These are phyloP conservation scores for Myiagra hebetior DNA, from an alignment of 2,113 vertebrate genomes.

Conservation along the genomic window DNA sequence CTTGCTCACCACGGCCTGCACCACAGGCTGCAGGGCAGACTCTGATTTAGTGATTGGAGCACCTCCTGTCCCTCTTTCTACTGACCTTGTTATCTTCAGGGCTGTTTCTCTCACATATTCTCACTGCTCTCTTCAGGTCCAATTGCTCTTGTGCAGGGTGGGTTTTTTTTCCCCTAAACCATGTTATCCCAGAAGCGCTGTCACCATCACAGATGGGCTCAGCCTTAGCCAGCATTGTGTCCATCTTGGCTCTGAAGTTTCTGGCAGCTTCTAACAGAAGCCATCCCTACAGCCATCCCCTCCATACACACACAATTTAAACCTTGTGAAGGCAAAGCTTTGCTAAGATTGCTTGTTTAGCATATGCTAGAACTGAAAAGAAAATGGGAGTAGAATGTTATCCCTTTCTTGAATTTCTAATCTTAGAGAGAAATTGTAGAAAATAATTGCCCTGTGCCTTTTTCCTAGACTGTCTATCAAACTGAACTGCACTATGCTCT, in stretches of 20 bases:
- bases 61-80: background rate
- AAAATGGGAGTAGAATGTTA: background rate
- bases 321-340: background rate
- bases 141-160: background rate
- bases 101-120: background rate
- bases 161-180: fast-evolving
- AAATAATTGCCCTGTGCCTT: background rate
- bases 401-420: background rate
- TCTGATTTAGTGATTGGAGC: background rate
- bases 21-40: fast-evolving
- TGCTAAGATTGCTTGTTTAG: background rate
- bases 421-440: background rate
- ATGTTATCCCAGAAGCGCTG: fast-evolving
- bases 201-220: background rate
- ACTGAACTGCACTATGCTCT: background rate
- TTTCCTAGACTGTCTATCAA: background rate
- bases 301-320: too few species aligned
- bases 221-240: background rate
- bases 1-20: background rate
- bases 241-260: background rate
- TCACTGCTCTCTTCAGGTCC: background rate
- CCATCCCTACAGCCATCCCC: too few species aligned
- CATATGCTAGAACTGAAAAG: background rate
- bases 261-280: background rate
- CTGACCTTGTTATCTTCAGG: background rate